Evolutionary conservation across 2,888 invertebrate genomes (phyloP), one percentile per base, ranked within the genome.

Genomic region (Heteromyza rotundicornis): DNA sequence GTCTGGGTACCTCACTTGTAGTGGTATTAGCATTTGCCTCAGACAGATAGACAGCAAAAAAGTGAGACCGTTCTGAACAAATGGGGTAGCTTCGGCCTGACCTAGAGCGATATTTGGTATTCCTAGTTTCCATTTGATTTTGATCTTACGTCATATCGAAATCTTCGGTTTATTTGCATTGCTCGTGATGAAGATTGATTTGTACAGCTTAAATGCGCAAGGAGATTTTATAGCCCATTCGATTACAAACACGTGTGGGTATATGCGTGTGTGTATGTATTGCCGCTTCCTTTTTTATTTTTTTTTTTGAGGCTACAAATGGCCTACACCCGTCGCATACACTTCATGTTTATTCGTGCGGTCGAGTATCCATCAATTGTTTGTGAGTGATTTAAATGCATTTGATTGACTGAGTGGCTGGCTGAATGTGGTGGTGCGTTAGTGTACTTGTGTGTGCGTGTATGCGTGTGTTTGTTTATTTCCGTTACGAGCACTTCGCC

Each of bases 161-260:
- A n/a, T n/a, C n/a, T n/a, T n/a, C n/a, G n/a, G n/a, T n/a, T n/a
- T n/a, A n/a, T n/a, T n/a, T n/a, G n/a, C n/a, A n/a, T n/a, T n/a
- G n/a, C n/a, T n/a, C n/a, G n/a, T n/a, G n/a, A 27, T 40, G 40
- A 50, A 57, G 57, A 57, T 57, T 57, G 51, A 57, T 40, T 40
- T 40, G 2, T 7, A 14, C 12, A n/a, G n/a, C 40, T 40, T 40
- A 40, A 40, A 40, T 40, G 5, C 16, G 40, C 40, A 40, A 40
- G 14, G 12, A 2, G 40, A 40, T 40, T 40, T 40, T 40, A 40
- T 32, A 8, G 32, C 12, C 32, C 5, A 32, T 12, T 32, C 32
- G 32, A 5, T 8, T 32, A 32, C 32, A 8, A 8, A 32, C 32
- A 32, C 32, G 32, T 32, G 32, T 32, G 32, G 32, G 32, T 5